Conservation (phyloP, 2,113 vertebrate genomes). For the Solea solea region DNA sequence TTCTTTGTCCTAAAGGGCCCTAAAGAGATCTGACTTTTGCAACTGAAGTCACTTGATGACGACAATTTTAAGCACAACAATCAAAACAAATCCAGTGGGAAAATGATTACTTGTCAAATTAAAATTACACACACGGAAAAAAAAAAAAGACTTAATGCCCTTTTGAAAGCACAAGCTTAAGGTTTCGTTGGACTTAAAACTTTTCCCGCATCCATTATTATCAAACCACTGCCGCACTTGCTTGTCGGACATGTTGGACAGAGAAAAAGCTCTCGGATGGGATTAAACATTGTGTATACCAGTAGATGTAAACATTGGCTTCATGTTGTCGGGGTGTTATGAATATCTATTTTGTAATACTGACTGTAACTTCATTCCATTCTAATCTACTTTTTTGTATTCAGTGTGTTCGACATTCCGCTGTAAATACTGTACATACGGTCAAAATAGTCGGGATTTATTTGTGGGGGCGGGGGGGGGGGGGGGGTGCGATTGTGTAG, state of each 20-base stretch:
- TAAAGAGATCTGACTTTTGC: constrained; percentile 19
- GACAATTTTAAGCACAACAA: constrained; percentile 57
- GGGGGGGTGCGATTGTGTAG: constrained; percentile 57
- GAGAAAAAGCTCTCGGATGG: constrained; percentile 28
- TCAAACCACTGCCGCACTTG: constrained; percentile 65
- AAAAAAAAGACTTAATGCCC: constrained; percentile 13
- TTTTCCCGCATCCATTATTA: constrained; percentile 11
- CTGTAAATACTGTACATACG: constrained; percentile 84
- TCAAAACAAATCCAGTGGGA: not conserved
- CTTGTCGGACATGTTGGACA: constrained; percentile 34
- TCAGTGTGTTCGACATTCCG: constrained; percentile 76
- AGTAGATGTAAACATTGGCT: constrained; percentile 64
- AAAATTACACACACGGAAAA: not conserved
- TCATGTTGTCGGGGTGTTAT: constrained; percentile 59
- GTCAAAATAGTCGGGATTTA: constrained; percentile 73
- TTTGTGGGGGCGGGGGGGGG: no score
- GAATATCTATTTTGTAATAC: constrained; percentile 71
- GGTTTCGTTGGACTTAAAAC: constrained; percentile 27
- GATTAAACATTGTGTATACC: constrained; percentile 40
- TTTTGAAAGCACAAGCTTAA: constrained; percentile 68
- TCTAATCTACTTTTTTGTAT: constrained; percentile 75
- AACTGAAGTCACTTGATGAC: no score
- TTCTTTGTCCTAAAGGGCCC: constrained; percentile 19
- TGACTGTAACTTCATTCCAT: constrained; percentile 75
- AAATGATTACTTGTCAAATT: constrained; percentile 8